phyloP scores from a whole-genome alignment of 2,113 vertebrate genomes.

The Kobus ellipsiprymnus region DNA sequence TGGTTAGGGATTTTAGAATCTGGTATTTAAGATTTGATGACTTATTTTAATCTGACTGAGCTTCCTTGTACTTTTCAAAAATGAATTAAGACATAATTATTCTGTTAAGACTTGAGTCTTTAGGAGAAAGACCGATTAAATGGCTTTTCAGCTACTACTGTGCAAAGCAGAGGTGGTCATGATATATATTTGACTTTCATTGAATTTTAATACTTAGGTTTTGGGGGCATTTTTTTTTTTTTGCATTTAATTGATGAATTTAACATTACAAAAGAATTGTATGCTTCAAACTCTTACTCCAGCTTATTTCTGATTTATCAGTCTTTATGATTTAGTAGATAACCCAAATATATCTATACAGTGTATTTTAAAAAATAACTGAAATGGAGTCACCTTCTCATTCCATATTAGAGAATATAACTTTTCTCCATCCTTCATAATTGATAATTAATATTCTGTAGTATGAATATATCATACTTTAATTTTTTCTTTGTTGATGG shows the following conservation, averaged over 20 bases:
- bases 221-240: neutral
- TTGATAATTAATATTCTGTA: neutral
- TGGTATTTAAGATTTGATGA: conserved; percentile 42
- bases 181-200: neutral
- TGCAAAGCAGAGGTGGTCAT: neutral
- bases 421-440: neutral
- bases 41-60: conserved; percentile 21
- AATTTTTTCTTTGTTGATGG: neutral
- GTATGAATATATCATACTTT: neutral
- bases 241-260: neutral
- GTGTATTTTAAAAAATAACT: no score
- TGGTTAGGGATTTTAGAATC: conserved; percentile 55
- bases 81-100: conserved; percentile 43
- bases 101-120: conserved; percentile 33
- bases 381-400: neutral
- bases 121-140: neutral
- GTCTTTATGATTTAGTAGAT: no score
- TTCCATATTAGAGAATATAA: neutral
- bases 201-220: neutral
- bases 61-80: conserved; percentile 39
- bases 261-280: neutral
- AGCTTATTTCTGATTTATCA: neutral
- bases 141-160: neutral
- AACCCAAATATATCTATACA: no score
- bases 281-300: neutral